A percentile compares a stretch with the other conserved stretches of the same genome.
These are phyloP conservation scores for Agonopterix heracliana DNA, from an alignment of 2,888 invertebrate genomes.

Conservation along the genomic window DNA sequence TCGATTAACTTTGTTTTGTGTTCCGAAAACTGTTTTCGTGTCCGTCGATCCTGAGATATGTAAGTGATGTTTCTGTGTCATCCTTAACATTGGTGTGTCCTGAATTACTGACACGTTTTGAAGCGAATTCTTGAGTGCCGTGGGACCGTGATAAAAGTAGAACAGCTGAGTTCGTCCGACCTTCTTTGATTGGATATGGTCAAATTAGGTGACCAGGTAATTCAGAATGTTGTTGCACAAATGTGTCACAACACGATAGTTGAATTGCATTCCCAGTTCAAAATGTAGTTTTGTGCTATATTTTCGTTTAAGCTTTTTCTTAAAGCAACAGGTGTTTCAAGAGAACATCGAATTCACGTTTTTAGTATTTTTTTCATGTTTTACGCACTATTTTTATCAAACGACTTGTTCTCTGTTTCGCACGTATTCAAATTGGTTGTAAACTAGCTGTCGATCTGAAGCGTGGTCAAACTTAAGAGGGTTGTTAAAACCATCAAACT, in stretches of 20 bases:
- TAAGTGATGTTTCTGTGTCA: conserved; percentile 64
- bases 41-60: conserved; percentile 45
- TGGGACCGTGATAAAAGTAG: conserved; percentile 44
- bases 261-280: neutral
- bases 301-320: conserved; percentile 18
- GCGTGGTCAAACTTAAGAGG: no score
- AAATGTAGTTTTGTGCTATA: conserved; percentile 14
- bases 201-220: conserved; percentile 45
- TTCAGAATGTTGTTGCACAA: conserved; percentile 14
- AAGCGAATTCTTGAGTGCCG: conserved; percentile 36
- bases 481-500: no score
- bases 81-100: conserved; percentile 47
- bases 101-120: conserved; percentile 46
- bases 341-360: no score
- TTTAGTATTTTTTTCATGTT: no score
- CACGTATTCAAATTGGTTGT: no score
- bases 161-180: conserved; percentile 29
- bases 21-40: conserved; percentile 32
- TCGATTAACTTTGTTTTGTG: conserved; percentile 55
- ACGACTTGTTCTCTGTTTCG: no score
- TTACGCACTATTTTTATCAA: no score
- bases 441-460: no score
- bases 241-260: neutral
- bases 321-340: conserved; percentile 45
- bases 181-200: conserved; percentile 43